Percentiles rank a stretch among this genome's conserved stretches.
phyloP scores from a whole-genome alignment of 1,140 invertebrate species.

The Drosophila paulistorum region DNA sequence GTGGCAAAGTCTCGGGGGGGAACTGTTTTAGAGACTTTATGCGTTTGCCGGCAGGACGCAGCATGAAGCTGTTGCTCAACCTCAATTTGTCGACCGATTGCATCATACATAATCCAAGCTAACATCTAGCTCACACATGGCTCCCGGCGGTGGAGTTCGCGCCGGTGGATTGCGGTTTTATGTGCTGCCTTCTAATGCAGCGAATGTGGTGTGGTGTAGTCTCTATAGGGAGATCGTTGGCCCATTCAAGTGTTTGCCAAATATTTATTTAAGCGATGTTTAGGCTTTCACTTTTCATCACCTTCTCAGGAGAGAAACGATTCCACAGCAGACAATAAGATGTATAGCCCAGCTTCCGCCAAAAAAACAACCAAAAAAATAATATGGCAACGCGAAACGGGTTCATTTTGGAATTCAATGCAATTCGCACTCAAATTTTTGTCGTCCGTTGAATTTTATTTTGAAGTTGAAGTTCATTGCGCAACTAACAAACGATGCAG shows the following conservation, averaged over 20 bases:
- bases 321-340: conserved; percentile 48
- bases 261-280: conserved; percentile 25
- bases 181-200: not conserved
- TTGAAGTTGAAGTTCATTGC: conserved; percentile 72
- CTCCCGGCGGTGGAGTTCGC: not conserved
- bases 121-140: conserved; percentile 18
- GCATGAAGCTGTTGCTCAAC: conserved; percentile 37
- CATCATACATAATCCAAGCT: conserved; percentile 47
- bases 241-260: conserved; percentile 34
- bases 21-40: conserved; percentile 29
- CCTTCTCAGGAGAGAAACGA: conserved; percentile 24
- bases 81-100: conserved; percentile 58
- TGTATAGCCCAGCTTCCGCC: conserved; percentile 50
- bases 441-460: conserved; percentile 32
- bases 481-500: conserved; percentile 48
- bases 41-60: conserved; percentile 40
- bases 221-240: conserved; percentile 39
- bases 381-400: conserved; percentile 49
- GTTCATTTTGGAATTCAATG: conserved; percentile 62
- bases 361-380: conserved; percentile 29
- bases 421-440: conserved; percentile 44
- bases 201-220: not conserved
- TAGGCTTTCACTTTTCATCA: conserved; percentile 66
- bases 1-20: not conserved
- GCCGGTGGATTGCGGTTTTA: not conserved